Conservation (phyloP, 2,888 invertebrate genomes). For the Synergus japonicus region DNA sequence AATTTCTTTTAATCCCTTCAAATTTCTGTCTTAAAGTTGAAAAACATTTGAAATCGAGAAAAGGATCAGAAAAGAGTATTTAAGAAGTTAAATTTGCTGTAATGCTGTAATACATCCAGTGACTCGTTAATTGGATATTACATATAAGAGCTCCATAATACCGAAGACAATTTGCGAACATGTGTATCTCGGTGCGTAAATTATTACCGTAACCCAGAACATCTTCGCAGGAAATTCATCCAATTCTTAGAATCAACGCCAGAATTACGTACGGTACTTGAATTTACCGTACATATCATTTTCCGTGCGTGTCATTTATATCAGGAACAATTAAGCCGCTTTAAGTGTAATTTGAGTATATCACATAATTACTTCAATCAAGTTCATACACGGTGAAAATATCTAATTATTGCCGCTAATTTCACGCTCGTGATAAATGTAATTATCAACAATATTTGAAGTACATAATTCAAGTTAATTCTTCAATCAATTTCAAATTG, state of each 20-base stretch:
- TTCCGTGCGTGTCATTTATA: conserved; percentile 19
- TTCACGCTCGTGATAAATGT: neutral
- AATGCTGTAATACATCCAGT: conserved; percentile 1
- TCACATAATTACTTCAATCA: neutral
- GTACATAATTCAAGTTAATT: neutral
- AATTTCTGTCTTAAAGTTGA: no score
- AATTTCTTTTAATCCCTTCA: no score
- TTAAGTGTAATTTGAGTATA: neutral
- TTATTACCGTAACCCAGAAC: conserved; percentile 25
- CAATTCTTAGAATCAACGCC: conserved; percentile 34
- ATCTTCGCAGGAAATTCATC: conserved; percentile 27
- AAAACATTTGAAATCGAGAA: neutral
- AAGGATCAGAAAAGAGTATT: neutral
- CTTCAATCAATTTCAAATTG: neutral
- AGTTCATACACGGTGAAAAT: neutral
- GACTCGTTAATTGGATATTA: conserved; percentile 34
- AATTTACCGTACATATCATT: conserved; percentile 27
- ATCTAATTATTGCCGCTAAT: neutral
- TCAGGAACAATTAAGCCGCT: conserved; percentile 26
- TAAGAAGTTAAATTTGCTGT: neutral
- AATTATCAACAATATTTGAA: neutral
- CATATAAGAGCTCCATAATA: conserved; percentile 19
- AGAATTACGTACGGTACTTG: conserved; percentile 11
- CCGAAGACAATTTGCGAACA: conserved; percentile 32
- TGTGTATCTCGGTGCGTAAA: conserved; percentile 27